phyloP scores from a whole-genome alignment of 2,113 vertebrate genomes.

The Daubentonia madagascariensis region DNA sequence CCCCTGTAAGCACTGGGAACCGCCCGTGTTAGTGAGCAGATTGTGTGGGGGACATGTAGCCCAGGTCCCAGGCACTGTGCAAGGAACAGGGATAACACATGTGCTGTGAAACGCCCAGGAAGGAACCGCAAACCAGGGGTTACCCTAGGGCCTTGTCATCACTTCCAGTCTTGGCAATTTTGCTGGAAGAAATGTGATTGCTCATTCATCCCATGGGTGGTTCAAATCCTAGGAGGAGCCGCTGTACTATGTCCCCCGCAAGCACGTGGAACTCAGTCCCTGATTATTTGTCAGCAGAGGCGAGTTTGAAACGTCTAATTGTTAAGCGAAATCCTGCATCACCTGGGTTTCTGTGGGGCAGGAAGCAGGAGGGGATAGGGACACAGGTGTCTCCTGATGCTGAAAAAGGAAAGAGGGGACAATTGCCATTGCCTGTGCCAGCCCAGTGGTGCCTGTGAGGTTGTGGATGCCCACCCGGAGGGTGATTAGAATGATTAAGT shows the following conservation, averaged over 20 bases:
- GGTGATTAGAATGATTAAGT: not conserved
- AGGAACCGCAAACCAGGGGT: accelerated
- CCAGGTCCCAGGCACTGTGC: accelerated
- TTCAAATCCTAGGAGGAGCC: not conserved
- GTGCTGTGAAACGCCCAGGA: accelerated
- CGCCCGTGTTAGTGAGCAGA: accelerated
- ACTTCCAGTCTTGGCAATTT: not conserved
- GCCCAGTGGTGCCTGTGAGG: accelerated
- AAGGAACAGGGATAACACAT: not conserved
- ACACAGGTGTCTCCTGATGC: not conserved
- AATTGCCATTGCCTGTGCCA: accelerated
- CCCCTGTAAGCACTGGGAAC: not conserved
- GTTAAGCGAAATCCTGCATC: no score
- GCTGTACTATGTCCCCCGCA: not conserved
- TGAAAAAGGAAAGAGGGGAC: not conserved
- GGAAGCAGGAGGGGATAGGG: accelerated
- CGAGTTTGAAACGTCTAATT: no score
- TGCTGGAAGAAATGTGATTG: not conserved
- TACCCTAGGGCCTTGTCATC: not conserved
- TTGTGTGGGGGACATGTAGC: not conserved
- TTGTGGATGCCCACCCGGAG: no score
- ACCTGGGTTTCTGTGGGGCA: not conserved
- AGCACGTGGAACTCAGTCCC: not conserved
- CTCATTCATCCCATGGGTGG: accelerated
- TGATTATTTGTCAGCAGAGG: not conserved